Evolutionary conservation across 2,113 vertebrate genomes (phyloP).

Genomic region (Lepidothrix coronata): DNA sequence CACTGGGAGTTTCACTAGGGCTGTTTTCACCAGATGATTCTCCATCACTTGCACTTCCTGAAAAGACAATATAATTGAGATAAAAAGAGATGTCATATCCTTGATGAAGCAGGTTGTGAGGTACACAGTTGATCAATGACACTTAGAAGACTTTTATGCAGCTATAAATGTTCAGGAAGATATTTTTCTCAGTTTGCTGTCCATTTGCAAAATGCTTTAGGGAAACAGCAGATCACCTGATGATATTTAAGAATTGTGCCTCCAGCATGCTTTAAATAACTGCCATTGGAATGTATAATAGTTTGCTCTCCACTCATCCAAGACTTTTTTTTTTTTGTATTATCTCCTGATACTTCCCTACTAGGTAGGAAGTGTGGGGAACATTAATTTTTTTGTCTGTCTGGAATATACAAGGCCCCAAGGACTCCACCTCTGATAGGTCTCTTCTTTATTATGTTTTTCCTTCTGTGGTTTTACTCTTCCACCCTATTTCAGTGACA

Average conservation of each 20-base stretch:
- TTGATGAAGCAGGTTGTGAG: not conserved
- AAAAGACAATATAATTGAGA: not conserved
- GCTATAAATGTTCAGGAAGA: not conserved
- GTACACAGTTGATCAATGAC: not conserved
- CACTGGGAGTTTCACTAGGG: conserved; percentile 17
- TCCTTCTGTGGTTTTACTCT: not conserved
- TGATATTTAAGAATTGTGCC: not conserved
- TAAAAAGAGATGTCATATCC: not conserved
- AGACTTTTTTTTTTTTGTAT: not conserved
- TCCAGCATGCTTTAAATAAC: not conserved
- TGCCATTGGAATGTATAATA: not conserved
- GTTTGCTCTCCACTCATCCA: not conserved
- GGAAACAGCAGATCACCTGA: not conserved
- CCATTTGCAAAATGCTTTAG: not conserved
- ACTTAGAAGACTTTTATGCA: not conserved
- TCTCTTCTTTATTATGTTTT: not conserved
- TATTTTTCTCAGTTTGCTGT: not conserved
- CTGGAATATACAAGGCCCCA: not conserved
- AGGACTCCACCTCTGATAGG: not conserved
- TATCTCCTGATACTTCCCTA: not conserved
- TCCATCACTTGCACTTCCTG: conserved; percentile 51
- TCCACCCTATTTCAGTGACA: not conserved
- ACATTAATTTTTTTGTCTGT: not conserved
- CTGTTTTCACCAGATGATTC: not conserved
- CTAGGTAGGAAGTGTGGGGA: not conserved